Evolutionary conservation across 2,888 invertebrate genomes (phyloP).

Genomic region (Sarcophaga subvicina): DNA sequence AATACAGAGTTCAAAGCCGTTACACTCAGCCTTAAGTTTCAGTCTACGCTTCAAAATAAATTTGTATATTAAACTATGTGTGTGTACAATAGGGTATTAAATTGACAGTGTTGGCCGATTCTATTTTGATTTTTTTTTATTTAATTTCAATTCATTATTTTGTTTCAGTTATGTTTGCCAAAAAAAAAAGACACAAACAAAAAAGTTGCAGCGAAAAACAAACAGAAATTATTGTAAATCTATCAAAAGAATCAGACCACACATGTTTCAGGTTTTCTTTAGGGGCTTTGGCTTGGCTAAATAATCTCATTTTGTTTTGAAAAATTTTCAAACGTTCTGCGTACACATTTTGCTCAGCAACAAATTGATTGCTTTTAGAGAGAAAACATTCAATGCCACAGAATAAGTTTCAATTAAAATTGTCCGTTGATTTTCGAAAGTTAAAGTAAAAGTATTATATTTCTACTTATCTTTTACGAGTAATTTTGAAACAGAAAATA

Average conservation of each 20-base stretch:
- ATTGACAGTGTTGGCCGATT: no score
- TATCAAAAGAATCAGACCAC: slow-evolving; percentile 69
- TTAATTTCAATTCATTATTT: slow-evolving; percentile 8
- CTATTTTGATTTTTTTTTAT: no score
- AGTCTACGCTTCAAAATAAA: no score
- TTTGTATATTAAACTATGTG: no score
- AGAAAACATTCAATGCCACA: background rate
- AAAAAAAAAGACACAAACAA: slow-evolving; percentile 44
- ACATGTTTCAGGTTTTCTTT: slow-evolving; percentile 45
- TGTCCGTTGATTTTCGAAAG: no score
- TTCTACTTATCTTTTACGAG: no score
- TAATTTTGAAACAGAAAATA: no score
- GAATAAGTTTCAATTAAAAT: no score
- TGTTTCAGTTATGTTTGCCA: slow-evolving; percentile 59
- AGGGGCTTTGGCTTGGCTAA: slow-evolving; percentile 4
- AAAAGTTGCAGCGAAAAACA: slow-evolving; percentile 25
- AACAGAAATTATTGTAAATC: slow-evolving; percentile 64
- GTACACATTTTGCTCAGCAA: slow-evolving; percentile 36
- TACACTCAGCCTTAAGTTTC: no score
- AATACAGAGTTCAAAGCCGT: no score
- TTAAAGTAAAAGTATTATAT: no score
- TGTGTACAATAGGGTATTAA: no score
- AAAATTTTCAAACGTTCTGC: slow-evolving; percentile 30
- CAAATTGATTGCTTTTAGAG: slow-evolving; percentile 6
- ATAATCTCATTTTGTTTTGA: slow-evolving; percentile 37